phyloP scores from a whole-genome alignment of 2,888 invertebrate species.

The Cremastinae sp. region DNA sequence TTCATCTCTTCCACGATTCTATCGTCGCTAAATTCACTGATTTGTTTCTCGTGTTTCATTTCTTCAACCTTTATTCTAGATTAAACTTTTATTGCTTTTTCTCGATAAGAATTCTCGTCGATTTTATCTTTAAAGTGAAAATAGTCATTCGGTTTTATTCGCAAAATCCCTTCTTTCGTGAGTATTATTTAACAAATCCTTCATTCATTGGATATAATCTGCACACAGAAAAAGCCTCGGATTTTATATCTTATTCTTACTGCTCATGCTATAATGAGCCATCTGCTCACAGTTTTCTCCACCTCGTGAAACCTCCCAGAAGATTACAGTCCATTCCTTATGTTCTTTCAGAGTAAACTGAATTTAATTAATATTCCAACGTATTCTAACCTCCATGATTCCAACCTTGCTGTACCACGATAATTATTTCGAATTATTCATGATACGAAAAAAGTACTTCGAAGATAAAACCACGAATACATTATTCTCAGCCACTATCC shows the following conservation, averaged over 20 bases:
- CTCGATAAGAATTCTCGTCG: constrained; percentile 30
- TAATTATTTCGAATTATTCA: too few relatives aligned
- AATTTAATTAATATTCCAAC: too few relatives aligned
- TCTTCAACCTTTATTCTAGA: not conserved
- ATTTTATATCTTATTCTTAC: not conserved
- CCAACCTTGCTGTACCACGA: too few relatives aligned
- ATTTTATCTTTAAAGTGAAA: constrained; percentile 63
- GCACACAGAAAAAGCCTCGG: not conserved
- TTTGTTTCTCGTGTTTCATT: not conserved
- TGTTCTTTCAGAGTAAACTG: too few relatives aligned
- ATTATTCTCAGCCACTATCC: too few relatives aligned
- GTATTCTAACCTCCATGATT: too few relatives aligned
- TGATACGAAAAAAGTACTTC: too few relatives aligned
- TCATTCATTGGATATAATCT: constrained; percentile 1
- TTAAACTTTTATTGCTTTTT: constrained; percentile 13
- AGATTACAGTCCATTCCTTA: too few relatives aligned
- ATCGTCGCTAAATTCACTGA: not conserved
- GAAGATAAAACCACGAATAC: too few relatives aligned
- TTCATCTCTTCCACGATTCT: not conserved
- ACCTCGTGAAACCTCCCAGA: too few relatives aligned
- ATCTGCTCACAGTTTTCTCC: not conserved
- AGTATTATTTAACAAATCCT: not conserved
- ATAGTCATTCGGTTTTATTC: not conserved
- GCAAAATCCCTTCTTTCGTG: not conserved
- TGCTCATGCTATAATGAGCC: not conserved